phyloP scores from a whole-genome alignment of 2,113 vertebrate species.

The Osmerus eperlanus region DNA sequence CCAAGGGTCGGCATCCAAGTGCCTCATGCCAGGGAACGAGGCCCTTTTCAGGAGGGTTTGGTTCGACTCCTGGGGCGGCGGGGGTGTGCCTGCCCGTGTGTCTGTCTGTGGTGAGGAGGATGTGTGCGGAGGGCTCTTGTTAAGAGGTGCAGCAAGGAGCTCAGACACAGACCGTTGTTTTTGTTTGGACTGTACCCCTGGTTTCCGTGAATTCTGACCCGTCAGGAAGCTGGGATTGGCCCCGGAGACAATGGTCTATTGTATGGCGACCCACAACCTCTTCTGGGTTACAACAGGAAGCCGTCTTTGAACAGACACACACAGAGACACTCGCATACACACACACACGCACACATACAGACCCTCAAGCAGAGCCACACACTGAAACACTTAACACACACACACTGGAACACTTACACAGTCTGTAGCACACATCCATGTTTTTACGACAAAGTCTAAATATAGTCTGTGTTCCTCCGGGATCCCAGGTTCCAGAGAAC shows the following conservation, averaged over 20 bases:
- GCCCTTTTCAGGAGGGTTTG: background rate
- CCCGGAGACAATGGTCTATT: constrained; percentile 58
- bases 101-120: constrained; percentile 9
- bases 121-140: constrained; percentile 15
- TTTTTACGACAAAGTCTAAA: constrained; percentile 36
- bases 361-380: constrained; percentile 8
- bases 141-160: constrained; percentile 20
- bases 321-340: background rate
- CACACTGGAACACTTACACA: constrained; percentile 8
- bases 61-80: background rate
- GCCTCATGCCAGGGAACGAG: background rate
- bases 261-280: constrained; percentile 33
- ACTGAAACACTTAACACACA: constrained; percentile 11
- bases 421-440: constrained; percentile 17
- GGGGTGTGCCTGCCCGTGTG: constrained; percentile 2
- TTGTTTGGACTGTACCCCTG: constrained; percentile 41
- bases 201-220: constrained; percentile 47
- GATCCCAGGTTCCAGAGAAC: constrained; percentile 16
- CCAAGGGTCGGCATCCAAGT: no score
- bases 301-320: constrained; percentile 20
- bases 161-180: constrained; percentile 18
- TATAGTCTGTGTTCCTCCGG: constrained; percentile 25
- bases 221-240: constrained; percentile 53
- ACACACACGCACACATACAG: background rate
- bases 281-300: constrained; percentile 37